These are phyloP conservation scores for Gastrophysa polygoni DNA, from an alignment of 2,888 invertebrate species.

Conservation along the genomic window DNA sequence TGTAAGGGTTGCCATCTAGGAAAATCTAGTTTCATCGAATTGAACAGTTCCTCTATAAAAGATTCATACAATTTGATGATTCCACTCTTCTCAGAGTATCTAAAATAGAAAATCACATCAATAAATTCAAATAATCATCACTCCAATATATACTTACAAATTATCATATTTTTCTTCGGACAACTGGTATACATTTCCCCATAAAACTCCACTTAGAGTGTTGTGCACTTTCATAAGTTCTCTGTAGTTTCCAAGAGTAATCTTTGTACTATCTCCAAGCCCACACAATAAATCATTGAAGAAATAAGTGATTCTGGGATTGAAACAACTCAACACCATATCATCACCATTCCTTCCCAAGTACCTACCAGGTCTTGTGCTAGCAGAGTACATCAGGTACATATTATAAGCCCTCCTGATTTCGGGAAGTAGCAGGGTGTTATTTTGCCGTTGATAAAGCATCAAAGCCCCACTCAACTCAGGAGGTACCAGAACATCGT, in stretches of 20 bases:
- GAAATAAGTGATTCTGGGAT: slow-evolving; percentile 39
- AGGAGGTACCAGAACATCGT: slow-evolving; percentile 43
- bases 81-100: slow-evolving; percentile 40
- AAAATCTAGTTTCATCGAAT: background rate
- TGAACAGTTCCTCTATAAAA: slow-evolving; percentile 32
- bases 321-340: slow-evolving; percentile 33
- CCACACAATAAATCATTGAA: slow-evolving; percentile 39
- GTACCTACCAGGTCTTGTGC: slow-evolving; percentile 37
- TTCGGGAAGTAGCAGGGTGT: slow-evolving; percentile 47
- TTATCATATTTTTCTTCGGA: slow-evolving; percentile 59
- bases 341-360: slow-evolving; percentile 20
- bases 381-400: slow-evolving; percentile 46
- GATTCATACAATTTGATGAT: slow-evolving; percentile 32
- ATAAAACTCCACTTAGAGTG: slow-evolving; percentile 62
- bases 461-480: slow-evolving; percentile 44
- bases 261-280: slow-evolving; percentile 17
- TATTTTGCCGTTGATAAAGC: slow-evolving; percentile 40
- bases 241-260: slow-evolving; percentile 61
- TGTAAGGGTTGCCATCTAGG: background rate
- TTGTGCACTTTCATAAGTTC: slow-evolving; percentile 61
- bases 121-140: background rate
- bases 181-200: slow-evolving; percentile 66
- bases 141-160: slow-evolving; percentile 54
- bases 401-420: slow-evolving; percentile 42
- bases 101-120: slow-evolving; percentile 27